Evolutionary conservation across 1,140 invertebrate species (phyloP).

Genomic region (Gryllus bimaculatus): DNA sequence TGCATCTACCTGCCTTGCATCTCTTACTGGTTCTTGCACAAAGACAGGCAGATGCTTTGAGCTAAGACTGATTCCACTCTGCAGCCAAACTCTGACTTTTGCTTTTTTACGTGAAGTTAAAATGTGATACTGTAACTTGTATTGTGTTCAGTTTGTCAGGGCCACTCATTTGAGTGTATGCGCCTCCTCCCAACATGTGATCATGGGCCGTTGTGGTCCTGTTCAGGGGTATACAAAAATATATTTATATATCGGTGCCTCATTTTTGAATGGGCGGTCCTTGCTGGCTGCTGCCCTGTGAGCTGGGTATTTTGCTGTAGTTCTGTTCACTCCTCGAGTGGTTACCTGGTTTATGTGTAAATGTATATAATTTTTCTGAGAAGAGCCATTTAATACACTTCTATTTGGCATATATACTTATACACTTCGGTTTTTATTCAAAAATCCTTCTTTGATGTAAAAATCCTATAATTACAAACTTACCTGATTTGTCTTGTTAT

Average conservation of each 20-base stretch:
- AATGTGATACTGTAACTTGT: constrained; percentile 18
- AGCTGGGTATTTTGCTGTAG: background rate
- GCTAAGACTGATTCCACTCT: no score
- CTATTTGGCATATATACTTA: background rate
- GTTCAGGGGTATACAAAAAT: background rate
- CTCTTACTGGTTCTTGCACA: background rate
- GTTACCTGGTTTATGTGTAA: background rate
- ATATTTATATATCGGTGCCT: background rate
- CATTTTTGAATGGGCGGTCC: no score
- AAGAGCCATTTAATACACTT: background rate
- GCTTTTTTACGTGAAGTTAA: background rate
- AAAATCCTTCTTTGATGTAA: no score
- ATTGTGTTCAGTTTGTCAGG: constrained; percentile 20
- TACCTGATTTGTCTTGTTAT: no score
- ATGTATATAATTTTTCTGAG: background rate
- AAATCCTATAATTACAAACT: no score
- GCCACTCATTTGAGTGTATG: background rate
- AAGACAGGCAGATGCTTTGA: background rate
- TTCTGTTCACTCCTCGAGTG: background rate
- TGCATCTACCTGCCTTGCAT: background rate
- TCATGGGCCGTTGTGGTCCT: background rate
- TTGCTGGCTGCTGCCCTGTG: background rate
- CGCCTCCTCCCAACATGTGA: background rate
- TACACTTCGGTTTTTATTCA: no score
- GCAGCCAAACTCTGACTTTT: background rate